A percentile compares a stretch with the other conserved stretches of the same genome.
Conservation (phyloP, 1,140 invertebrate genomes). For the Frieseomelitta varia region DNA sequence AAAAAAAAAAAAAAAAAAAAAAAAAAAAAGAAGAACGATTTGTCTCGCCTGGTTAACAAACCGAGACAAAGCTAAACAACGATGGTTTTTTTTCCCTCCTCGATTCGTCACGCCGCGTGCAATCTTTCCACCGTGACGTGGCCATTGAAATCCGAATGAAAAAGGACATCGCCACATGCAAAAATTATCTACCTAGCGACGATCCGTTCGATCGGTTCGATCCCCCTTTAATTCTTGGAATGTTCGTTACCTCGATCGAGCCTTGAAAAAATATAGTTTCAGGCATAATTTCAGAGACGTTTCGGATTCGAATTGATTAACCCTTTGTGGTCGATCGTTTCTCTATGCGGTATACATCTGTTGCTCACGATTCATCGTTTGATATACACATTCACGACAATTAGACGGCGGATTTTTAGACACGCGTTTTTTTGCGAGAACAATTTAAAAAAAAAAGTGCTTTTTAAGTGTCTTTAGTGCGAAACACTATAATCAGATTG, state of each 20-base stretch:
- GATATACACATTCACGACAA: not conserved
- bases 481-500: too few species aligned
- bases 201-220: not conserved
- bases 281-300: not conserved
- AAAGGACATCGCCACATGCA: not conserved
- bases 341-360: not conserved
- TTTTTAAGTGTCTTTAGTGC: too few species aligned
- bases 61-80: not conserved
- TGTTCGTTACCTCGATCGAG: constrained; percentile 34
- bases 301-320: constrained; percentile 12
- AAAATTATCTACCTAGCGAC: not conserved
- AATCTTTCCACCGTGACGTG: not conserved
- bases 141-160: not conserved
- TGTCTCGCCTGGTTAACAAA: not conserved
- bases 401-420: too few species aligned
- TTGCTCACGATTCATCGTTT: not conserved
- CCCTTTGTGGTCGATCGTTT: constrained; percentile 15
- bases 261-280: not conserved
- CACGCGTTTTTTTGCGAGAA: too few species aligned
- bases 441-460: too few species aligned
- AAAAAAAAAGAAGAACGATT: not conserved
- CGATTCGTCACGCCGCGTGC: not conserved
- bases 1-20: too few species aligned
- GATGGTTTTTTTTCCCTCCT: not conserved
- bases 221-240: constrained; percentile 16